Conservation (phyloP, 2,113 vertebrate species). For the Nematolebias whitei region DNA sequence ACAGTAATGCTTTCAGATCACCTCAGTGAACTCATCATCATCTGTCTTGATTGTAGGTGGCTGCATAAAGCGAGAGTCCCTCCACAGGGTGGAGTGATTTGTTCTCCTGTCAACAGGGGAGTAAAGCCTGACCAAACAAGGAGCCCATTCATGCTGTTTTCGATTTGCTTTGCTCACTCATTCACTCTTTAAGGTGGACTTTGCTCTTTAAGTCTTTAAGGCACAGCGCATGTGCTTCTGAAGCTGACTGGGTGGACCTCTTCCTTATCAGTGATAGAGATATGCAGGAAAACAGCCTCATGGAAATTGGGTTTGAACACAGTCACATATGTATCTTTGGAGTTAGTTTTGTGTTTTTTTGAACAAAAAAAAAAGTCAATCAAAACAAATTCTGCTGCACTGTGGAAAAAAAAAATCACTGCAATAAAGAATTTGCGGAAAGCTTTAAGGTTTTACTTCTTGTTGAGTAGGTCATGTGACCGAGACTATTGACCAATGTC, state of each 20-base stretch:
- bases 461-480: neutral
- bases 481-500: neutral
- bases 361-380: neutral
- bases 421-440: neutral
- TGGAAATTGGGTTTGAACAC: constrained; percentile 2
- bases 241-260: constrained; percentile 42
- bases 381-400: too few relatives aligned
- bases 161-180: constrained; percentile 52
- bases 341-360: neutral
- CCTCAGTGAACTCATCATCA: constrained; percentile 28
- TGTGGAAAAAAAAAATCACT: neutral
- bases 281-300: constrained; percentile 35
- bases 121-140: constrained; percentile 62
- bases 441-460: neutral
- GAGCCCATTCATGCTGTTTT: constrained; percentile 68
- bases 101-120: constrained; percentile 57
- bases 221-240: constrained; percentile 48
- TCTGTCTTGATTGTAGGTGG: constrained; percentile 40
- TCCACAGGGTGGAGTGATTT: constrained; percentile 55
- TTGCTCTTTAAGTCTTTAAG: constrained; percentile 60
- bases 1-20: constrained; percentile 37
- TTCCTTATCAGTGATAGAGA: constrained; percentile 63
- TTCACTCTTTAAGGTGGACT: constrained; percentile 69
- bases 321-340: neutral
- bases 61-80: constrained; percentile 47